phyloP scores from a whole-genome alignment of 2,888 invertebrate species.

The Lordiphosa andalusiaca region DNA sequence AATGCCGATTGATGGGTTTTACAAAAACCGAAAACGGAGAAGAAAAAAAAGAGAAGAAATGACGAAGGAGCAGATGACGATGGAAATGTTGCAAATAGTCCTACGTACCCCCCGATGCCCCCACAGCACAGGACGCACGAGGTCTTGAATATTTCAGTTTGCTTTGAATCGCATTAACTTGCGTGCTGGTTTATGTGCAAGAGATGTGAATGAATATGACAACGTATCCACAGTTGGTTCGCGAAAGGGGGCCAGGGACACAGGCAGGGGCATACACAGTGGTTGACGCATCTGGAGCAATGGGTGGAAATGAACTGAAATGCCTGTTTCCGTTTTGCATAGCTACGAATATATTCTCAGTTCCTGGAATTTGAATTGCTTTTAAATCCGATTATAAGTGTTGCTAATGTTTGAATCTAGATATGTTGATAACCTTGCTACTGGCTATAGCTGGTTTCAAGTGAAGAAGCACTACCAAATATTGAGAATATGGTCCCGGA shows the following conservation, averaged over 20 bases:
- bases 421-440: too few species aligned
- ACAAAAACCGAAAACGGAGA: conserved; percentile 15
- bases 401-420: too few species aligned
- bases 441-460: too few species aligned
- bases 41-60: conserved; percentile 14
- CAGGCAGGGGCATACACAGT: not conserved
- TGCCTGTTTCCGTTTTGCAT: too few species aligned
- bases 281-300: not conserved
- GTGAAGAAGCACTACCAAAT: too few species aligned
- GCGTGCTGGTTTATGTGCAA: conserved; percentile 10
- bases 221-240: not conserved
- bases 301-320: too few species aligned
- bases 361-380: too few species aligned
- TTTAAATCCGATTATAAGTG: too few species aligned
- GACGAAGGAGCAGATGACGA: conserved; percentile 22
- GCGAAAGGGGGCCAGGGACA: too few species aligned
- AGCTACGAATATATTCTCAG: too few species aligned
- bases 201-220: conserved; percentile 11
- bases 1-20: conserved; percentile 47
- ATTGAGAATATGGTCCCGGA: too few species aligned
- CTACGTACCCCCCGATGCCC: conserved; percentile 1
- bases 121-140: conserved; percentile 3
- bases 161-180: conserved; percentile 44
- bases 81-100: conserved; percentile 23
- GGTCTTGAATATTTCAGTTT: conserved; percentile 44